These are phyloP conservation scores for Proterorhinus semilunaris DNA, from an alignment of 2,113 vertebrate species.

Conservation along the genomic window DNA sequence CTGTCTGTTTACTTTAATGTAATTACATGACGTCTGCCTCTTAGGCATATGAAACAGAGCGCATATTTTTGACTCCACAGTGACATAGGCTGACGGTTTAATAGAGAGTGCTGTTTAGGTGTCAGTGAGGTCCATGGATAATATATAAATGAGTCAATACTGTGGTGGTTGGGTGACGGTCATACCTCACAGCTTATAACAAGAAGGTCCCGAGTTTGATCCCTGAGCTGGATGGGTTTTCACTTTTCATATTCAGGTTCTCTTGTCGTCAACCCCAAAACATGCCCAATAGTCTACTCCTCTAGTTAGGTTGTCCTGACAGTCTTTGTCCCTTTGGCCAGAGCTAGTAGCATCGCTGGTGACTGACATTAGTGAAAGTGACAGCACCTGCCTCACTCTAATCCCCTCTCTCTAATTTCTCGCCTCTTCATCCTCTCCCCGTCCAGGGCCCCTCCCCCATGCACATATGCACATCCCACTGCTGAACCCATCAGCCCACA, in stretches of 20 bases:
- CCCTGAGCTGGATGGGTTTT: too few species aligned
- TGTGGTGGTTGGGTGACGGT: too few species aligned
- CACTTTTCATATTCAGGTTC: too few species aligned
- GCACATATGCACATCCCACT: conserved; percentile 18
- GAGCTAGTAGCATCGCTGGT: conserved; percentile 7
- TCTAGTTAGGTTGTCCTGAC: too few species aligned
- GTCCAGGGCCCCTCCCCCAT: conserved; percentile 1
- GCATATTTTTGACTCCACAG: conserved; percentile 44
- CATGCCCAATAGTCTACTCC: too few species aligned
- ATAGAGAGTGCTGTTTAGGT: not conserved
- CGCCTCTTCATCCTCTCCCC: conserved; percentile 29
- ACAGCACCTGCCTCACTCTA: conserved; percentile 48
- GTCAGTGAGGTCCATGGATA: not conserved
- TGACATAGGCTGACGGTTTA: not conserved
- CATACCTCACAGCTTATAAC: too few species aligned
- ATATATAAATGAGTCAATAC: too few species aligned
- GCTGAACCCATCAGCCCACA: conserved; percentile 62
- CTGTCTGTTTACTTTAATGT: conserved; percentile 54
- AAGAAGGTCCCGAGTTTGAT: too few species aligned
- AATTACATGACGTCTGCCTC: conserved; percentile 55
- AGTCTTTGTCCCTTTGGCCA: not conserved
- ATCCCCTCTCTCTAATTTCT: conserved; percentile 40
- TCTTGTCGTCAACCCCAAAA: too few species aligned
- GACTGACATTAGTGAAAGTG: conserved; percentile 7
- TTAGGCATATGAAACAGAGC: conserved; percentile 51